Evolutionary conservation across 2,113 vertebrate genomes (phyloP).

Genomic region (Jaculus jaculus): DNA sequence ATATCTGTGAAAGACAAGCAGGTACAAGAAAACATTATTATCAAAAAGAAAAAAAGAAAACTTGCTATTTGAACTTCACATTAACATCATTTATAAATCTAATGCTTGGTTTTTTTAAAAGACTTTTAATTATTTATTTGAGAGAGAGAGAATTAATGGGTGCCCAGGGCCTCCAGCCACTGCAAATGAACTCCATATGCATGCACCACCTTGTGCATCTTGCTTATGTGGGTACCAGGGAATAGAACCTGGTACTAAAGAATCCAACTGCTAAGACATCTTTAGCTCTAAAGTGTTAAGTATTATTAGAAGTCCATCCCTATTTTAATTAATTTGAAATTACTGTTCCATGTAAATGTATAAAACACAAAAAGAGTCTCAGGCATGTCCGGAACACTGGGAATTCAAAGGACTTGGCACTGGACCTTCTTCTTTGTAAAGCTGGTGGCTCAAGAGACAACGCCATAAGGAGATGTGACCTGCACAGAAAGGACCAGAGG

Average conservation of each 20-base stretch:
- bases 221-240: too few species aligned
- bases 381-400: not conserved
- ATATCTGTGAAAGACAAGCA: conserved; percentile 87
- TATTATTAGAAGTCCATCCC: not conserved
- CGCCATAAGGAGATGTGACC: not conserved
- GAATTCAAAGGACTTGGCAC: not conserved
- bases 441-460: not conserved
- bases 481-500: not conserved
- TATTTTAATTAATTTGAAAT: conserved; percentile 63
- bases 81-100: conserved; percentile 20
- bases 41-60: not conserved
- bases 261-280: too few species aligned
- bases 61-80: not conserved
- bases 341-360: conserved; percentile 33
- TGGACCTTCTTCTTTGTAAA: not conserved
- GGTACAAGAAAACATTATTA: conserved; percentile 9
- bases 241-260: too few species aligned
- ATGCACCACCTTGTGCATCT: too few species aligned
- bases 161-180: too few species aligned
- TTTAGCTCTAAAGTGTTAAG: not conserved
- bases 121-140: too few species aligned
- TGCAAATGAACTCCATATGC: too few species aligned
- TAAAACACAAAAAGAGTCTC: conserved; percentile 36
- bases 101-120: not conserved
- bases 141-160: too few species aligned